Evolutionary conservation across 1,140 invertebrate species (phyloP), one percentile per base, ranked within the genome.

Genomic region (Panagrolaimus sp.): DNA sequence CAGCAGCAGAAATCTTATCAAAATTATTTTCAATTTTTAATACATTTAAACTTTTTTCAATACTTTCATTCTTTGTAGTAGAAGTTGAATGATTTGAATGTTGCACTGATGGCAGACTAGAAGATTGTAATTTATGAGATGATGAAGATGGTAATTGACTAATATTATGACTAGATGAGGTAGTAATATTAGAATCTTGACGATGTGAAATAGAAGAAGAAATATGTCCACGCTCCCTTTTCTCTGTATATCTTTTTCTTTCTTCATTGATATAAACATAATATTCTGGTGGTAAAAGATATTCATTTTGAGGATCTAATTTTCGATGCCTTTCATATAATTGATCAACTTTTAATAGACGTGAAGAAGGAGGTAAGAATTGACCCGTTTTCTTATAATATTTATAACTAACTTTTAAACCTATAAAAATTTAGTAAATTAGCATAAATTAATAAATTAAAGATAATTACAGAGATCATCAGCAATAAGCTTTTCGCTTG

Each of bases 211-310:
- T 38, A 4, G 32, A 4, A 4, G 32, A 38, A 4, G 2, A 7
- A 38, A 38, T 38, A 38, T 38, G 32, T 38, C 32, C 32, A 38
- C 32, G 32, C 32, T 38, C 32, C 32, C 7, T 38, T 38, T 38
- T 38, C 7, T 38, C 32, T 38, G 32, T 38, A 38, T 38, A 38
- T 38, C 32, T 38, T 21, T 28, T 21, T 58, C 52, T 58, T 58
- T 21, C 17, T n/a, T 21, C 52, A 38, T 58, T 58, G n/a, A 58
- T 28, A 58, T 21, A 58, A 21, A 26, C 52, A 21, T 58, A 58
- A 58, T 58, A 58, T 12, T 21, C 21, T 21, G 17, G 2, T 58
- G 52, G 52, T 26, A 58, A 28, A 24, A 28, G 52, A 21, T 21
- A 58, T 21, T 21, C 21, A 21, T 58, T 28, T 12, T n/a, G 4